phyloP scores from a whole-genome alignment of 2,113 vertebrate species.

The Pandion haliaetus region DNA sequence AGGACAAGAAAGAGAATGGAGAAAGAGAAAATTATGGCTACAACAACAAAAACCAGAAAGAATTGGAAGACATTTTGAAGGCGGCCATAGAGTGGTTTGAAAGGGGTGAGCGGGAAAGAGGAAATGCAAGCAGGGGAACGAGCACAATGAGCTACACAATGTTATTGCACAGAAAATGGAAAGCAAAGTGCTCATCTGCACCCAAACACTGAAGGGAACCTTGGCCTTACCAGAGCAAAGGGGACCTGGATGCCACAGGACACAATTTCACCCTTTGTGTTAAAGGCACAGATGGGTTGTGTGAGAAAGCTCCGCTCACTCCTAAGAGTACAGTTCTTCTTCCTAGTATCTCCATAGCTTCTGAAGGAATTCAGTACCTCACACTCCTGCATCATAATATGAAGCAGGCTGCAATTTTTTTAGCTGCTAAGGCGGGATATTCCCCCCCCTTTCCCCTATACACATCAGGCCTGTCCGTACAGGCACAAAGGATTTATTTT shows the following conservation, averaged over 20 bases:
- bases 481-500: slow-evolving; percentile 46
- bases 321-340: neutral
- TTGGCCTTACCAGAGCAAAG: neutral
- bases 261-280: neutral
- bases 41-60: neutral
- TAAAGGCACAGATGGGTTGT: neutral
- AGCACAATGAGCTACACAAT: neutral
- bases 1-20: neutral
- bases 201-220: neutral
- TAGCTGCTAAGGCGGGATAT: neutral
- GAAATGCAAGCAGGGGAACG: neutral
- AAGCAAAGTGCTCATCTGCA: neutral
- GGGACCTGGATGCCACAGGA: neutral
- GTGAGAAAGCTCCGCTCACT: neutral
- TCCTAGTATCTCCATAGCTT: neutral
- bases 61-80: neutral
- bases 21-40: neutral
- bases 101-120: neutral
- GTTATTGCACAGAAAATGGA: neutral
- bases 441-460: neutral
- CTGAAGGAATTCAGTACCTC: neutral
- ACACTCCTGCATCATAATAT: neutral
- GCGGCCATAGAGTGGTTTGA: neutral
- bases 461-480: neutral
- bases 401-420: neutral